A percentile compares a stretch with the other conserved stretches of the same genome.
phyloP scores from a whole-genome alignment of 2,113 vertebrate species.

The Opisthocomus hoazin region DNA sequence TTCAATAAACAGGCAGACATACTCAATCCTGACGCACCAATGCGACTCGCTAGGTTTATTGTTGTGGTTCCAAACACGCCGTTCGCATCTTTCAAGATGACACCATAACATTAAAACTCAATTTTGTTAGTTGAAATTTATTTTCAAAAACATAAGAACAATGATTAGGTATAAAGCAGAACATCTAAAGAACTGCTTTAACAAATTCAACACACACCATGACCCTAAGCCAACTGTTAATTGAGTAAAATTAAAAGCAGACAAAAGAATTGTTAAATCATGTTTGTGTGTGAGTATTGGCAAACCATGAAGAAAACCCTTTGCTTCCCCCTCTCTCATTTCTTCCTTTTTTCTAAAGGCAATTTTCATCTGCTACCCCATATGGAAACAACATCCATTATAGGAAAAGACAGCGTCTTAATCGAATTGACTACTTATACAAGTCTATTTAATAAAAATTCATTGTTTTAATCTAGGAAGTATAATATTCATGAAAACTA shows the following conservation, averaged over 20 bases:
- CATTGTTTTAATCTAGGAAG: conserved; percentile 65
- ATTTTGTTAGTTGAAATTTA: not conserved
- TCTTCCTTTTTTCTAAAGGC: not conserved
- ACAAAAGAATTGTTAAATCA: not conserved
- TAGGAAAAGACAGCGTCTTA: conserved; percentile 39
- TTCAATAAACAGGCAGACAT: not conserved
- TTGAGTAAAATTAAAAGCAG: not conserved
- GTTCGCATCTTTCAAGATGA: not conserved
- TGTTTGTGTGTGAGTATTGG: not conserved
- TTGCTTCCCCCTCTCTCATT: not conserved
- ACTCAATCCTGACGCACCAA: not conserved
- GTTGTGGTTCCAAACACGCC: not conserved
- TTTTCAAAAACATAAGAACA: not conserved
- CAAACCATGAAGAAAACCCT: not conserved
- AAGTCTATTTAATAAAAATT: conserved; percentile 69
- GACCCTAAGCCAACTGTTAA: not conserved
- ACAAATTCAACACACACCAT: not conserved
- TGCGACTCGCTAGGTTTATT: not conserved
- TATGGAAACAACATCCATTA: conserved; percentile 49
- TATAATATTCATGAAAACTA: conserved; percentile 66
- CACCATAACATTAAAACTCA: not conserved
- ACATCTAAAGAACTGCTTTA: not conserved
- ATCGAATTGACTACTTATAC: conserved; percentile 63
- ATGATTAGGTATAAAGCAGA: not conserved
- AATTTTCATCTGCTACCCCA: conserved; percentile 39